These are phyloP conservation scores for Phalacrocorax aristotelis DNA, from an alignment of 2,113 vertebrate genomes.

Conservation along the genomic window DNA sequence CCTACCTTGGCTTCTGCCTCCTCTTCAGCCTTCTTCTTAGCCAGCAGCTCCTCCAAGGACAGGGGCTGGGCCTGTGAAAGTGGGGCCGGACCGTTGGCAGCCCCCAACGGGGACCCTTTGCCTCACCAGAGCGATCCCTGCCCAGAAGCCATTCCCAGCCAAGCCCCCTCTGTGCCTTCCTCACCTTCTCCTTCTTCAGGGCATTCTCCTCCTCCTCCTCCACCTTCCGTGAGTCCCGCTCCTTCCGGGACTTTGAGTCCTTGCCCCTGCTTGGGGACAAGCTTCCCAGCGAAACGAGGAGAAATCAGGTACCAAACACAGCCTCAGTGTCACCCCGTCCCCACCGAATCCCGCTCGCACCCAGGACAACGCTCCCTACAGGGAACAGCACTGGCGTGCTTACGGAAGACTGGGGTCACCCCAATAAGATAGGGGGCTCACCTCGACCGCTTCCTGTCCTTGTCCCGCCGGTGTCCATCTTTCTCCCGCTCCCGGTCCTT, in stretches of 20 bases:
- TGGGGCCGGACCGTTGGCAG: neutral
- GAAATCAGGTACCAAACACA: accelerated
- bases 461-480: constrained; percentile 85
- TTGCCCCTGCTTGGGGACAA: constrained; percentile 85
- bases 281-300: constrained; percentile 61
- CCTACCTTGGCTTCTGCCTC: constrained; percentile 94
- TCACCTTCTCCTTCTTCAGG: constrained; percentile 86
- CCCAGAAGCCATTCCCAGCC: neutral
- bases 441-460: constrained; percentile 88
- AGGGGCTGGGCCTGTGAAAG: constrained; percentile 84
- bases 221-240: constrained; percentile 82
- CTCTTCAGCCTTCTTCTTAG: constrained; percentile 96
- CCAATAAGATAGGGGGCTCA: neutral
- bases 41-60: constrained; percentile 94
- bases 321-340: too few species aligned
- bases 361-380: accelerated
- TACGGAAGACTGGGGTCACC: accelerated
- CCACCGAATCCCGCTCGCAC: accelerated
- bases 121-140: neutral
- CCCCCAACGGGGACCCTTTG: neutral
- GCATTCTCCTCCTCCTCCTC: constrained; percentile 90
- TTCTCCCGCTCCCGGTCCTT: constrained; percentile 90
- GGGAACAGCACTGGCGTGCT: neutral
- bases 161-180: neutral
- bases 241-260: constrained; percentile 85